These are phyloP conservation scores for Ceyx erithaca DNA, from an alignment of 2,797 vertebrate genomes.

Conservation along the genomic window DNA sequence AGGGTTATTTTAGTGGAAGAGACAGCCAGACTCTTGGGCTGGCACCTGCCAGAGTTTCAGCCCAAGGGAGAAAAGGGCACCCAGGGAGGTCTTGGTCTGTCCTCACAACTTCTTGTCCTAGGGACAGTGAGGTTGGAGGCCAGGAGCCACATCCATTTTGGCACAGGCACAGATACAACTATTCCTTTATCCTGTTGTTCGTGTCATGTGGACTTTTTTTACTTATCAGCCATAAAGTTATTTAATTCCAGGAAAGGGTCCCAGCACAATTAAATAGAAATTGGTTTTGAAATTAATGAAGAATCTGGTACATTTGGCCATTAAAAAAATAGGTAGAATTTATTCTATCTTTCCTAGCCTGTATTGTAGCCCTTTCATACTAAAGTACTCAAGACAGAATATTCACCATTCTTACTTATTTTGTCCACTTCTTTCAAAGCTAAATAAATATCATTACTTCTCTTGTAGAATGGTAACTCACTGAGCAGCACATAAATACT, in stretches of 20 bases:
- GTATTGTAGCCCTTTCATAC: not conserved
- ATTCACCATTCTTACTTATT: not conserved
- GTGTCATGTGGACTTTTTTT: fast-evolving
- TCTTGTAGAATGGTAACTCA: not conserved
- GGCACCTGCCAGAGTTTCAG: not conserved
- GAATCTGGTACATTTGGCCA: not conserved
- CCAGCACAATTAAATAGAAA: not conserved
- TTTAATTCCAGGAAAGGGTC: not conserved
- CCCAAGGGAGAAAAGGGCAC: fast-evolving
- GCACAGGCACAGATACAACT: not conserved
- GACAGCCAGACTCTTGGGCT: not conserved
- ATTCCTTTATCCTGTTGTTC: not conserved
- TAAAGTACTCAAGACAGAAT: not conserved
- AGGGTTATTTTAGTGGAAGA: not conserved
- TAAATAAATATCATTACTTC: not conserved
- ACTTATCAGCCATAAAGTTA: not conserved
- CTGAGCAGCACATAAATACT: not conserved
- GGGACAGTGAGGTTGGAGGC: not conserved
- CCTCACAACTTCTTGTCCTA: not conserved
- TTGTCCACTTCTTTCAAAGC: not conserved
- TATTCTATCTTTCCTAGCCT: not conserved
- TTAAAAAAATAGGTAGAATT: not conserved
- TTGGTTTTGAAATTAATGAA: not conserved
- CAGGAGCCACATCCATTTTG: not conserved
- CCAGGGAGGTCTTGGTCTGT: not conserved